A percentile compares a stretch with the other conserved stretches of the same genome.
phyloP scores from a whole-genome alignment of 2,113 vertebrate species.

The Hydropotes inermis region DNA sequence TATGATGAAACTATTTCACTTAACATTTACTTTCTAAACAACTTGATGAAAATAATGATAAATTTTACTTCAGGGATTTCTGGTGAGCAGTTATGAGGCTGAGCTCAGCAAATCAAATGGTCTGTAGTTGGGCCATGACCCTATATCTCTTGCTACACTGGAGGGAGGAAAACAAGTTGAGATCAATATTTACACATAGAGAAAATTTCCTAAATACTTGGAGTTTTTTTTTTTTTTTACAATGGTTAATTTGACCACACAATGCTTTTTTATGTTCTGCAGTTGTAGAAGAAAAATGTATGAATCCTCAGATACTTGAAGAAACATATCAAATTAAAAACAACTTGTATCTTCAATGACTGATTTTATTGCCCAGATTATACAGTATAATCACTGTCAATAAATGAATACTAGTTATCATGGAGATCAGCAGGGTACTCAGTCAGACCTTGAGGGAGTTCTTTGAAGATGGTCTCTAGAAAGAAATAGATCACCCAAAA shows the following conservation, averaged over 20 bases:
- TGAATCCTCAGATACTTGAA: background rate
- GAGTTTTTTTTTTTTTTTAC: background rate
- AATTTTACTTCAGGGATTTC: conserved; percentile 38
- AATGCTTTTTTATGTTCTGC: conserved; percentile 43
- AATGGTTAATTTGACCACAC: conserved; percentile 35
- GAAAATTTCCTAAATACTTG: conserved; percentile 49
- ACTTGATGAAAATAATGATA: conserved; percentile 15
- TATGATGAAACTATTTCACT: conserved; percentile 31
- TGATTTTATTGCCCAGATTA: background rate
- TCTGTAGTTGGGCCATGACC: background rate
- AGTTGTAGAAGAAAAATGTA: background rate
- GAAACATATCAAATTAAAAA: background rate
- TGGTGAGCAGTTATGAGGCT: background rate
- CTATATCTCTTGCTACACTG: conserved; percentile 37
- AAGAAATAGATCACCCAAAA: background rate
- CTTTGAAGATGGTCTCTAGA: background rate
- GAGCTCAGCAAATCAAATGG: background rate
- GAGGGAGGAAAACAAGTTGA: conserved; percentile 44
- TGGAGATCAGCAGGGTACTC: background rate
- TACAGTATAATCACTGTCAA: background rate
- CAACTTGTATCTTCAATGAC: background rate
- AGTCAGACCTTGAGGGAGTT: background rate
- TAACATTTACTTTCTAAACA: conserved; percentile 24
- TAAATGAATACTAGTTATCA: background rate
- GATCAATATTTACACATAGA: conserved; percentile 58